These are phyloP conservation scores for Myodes glareolus DNA, from an alignment of 2,113 vertebrate genomes.

Conservation along the genomic window DNA sequence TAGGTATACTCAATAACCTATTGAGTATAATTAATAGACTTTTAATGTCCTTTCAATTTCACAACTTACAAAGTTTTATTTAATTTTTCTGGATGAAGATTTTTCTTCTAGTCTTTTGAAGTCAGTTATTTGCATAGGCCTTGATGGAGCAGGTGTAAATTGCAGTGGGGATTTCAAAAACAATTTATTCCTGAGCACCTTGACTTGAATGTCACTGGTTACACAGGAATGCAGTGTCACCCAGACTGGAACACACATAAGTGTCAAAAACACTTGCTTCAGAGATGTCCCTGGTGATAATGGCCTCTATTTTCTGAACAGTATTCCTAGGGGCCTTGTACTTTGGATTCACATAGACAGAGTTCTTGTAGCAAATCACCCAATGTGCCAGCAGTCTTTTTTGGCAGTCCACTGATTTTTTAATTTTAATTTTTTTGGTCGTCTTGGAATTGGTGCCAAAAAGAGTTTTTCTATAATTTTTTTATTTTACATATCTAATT, in stretches of 20 bases:
- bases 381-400: neutral
- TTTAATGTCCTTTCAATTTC: neutral
- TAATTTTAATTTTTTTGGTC: neutral
- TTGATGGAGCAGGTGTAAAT: neutral
- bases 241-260: neutral
- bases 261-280: neutral
- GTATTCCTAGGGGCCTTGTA: neutral
- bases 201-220: neutral
- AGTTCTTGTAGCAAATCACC: neutral
- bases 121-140: neutral
- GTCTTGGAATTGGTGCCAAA: neutral
- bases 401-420: neutral
- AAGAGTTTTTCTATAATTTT: neutral
- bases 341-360: neutral
- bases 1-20: neutral
- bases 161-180: neutral
- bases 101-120: neutral
- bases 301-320: neutral
- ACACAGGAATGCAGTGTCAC: neutral
- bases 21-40: neutral
- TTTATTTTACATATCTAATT: neutral
- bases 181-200: neutral
- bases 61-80: neutral
- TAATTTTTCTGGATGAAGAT: neutral
- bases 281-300: neutral